Conservation (phyloP, 92 coral and sea anemone species). For the Meandrina meandrites region DNA sequence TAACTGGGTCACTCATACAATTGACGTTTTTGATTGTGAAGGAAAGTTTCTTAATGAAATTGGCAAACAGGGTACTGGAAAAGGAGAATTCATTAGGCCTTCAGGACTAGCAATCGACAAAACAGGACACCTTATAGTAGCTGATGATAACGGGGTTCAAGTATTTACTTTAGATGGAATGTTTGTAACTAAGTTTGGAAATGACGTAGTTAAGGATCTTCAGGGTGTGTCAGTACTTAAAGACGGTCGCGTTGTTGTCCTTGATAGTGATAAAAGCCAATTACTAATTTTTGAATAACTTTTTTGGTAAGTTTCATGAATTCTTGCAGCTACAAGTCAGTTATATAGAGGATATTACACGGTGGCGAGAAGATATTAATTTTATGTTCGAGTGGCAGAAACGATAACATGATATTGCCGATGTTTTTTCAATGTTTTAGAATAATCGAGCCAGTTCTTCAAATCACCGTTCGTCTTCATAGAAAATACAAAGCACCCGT, state of each 20-base stretch:
- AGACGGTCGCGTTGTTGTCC: slow-evolving; percentile 36
- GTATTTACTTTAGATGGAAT: slow-evolving; percentile 43
- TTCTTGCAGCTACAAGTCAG: too few species aligned
- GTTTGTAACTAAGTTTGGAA: slow-evolving; percentile 43
- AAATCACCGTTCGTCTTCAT: too few species aligned
- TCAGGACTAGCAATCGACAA: slow-evolving; percentile 48
- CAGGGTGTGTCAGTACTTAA: slow-evolving; percentile 31
- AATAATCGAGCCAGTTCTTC: too few species aligned
- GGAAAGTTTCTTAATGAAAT: slow-evolving; percentile 32
- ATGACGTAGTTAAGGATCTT: background rate
- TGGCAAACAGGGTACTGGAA: slow-evolving; percentile 27
- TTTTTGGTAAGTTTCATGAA: background rate
- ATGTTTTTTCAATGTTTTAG: too few species aligned
- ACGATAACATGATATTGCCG: too few species aligned
- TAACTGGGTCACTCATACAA: slow-evolving; percentile 5
- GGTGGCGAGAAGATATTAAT: too few species aligned
- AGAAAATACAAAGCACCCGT: too few species aligned
- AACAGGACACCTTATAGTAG: slow-evolving; percentile 44
- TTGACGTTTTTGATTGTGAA: background rate
- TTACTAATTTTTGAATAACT: slow-evolving; percentile 43
- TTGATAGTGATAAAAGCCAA: slow-evolving; percentile 30
- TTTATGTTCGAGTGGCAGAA: too few species aligned
- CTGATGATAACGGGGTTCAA: slow-evolving; percentile 50
- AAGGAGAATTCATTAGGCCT: slow-evolving; percentile 30
- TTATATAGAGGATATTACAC: too few species aligned